Evolutionary conservation across 2,888 invertebrate genomes (phyloP), one percentile per base, ranked within the genome.

Genomic region (Gryllus longicercus): DNA sequence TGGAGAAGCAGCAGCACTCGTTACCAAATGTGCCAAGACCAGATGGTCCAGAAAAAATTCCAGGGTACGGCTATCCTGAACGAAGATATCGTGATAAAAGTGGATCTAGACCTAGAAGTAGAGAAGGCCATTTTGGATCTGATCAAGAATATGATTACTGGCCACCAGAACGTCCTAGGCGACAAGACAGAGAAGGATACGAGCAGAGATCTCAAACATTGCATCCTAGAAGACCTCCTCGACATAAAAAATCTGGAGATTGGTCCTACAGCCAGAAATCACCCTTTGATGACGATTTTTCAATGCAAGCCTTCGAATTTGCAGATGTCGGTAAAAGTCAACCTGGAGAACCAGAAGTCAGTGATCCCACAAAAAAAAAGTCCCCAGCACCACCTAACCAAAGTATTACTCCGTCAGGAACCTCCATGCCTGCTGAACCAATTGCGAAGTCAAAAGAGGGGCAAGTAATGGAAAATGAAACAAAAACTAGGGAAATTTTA

Each of bases 241-340:
- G 81, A 49, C 79, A 79, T 63, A 82, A 81, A 63, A 82, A 81
- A 78, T 74, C 79, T 38, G 51, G 77, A 16, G 82, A 82, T 14
- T 79, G 79, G 50, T 50, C 77, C 50, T 82, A 82, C 78, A 81
- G 76, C 23, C 89, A 89, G 79, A 86, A 87, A 49, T 90, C 91
- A 76, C 91, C 91, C 0, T 92, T 92, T 84, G 92, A 92, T 81
- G 90, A 91, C 82, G 91, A 91, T 82, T 91, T 90, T 83, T 88
- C 89, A 1, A 81, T 84, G 8, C 91, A 90, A 75, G 86, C 87
- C 12, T 87, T 90, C 1, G 88, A 86, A 74, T 84, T 84, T 82
- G 81, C 82, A 14, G 86, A 86, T 51, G 11, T 63, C 21, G 78
- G 63, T 76, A 82, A 81, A 78, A 63, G 78, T 10, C 79, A 80